Base-by-base conservation (phyloP, 1,140 invertebrate species). In the Leptopilina clavipes region DNA sequence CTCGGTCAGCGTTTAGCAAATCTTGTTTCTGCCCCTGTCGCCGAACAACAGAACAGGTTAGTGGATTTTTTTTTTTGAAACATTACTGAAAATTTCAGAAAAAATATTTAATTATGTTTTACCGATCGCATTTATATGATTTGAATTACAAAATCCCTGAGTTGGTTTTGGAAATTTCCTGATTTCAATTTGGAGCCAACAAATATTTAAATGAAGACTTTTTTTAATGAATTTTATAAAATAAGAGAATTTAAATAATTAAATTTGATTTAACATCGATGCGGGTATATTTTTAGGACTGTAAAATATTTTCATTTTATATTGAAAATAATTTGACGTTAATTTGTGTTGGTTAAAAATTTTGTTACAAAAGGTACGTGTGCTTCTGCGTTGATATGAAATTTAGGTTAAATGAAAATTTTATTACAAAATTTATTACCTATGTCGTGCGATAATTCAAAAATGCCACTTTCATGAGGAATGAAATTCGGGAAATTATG, bases 31-130 rank as follows among this genome's bases (percentile, higher is more conserved):
- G 82, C 82, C 82, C 83, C 83, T 84, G 88, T 86, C 86, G 85
- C 89, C 86, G 86, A 90, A 89, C 86, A 89, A 82, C 88, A 89
- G 85, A 90, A 89, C 89, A 90, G 89, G 89, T 90, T 72, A 78
- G 56, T 65, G 3, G 25, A 65, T 37, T 37, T 37, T 14, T 22
- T 17, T 19, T 11, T 18, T n/a, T n/a, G n/a, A 18, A 19, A 5
- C 45, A n/a, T 48, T 3, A 14, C 44, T 5, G 10, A 45, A 3
- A 45, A 45, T 45, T 45, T 1, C n/a, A n/a, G n/a, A n/a, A n/a
- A n/a, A n/a, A n/a, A n/a, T n/a, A n/a, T n/a, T n/a, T n/a, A n/a
- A n/a, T n/a, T n/a, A n/a, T n/a, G n/a, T n/a, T n/a, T n/a, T n/a
- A n/a, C n/a, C n/a, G n/a, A n/a, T n/a, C n/a, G n/a, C n/a, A n/a